Conservation (phyloP, 2,888 invertebrate species). For the Rhingia campestris region DNA sequence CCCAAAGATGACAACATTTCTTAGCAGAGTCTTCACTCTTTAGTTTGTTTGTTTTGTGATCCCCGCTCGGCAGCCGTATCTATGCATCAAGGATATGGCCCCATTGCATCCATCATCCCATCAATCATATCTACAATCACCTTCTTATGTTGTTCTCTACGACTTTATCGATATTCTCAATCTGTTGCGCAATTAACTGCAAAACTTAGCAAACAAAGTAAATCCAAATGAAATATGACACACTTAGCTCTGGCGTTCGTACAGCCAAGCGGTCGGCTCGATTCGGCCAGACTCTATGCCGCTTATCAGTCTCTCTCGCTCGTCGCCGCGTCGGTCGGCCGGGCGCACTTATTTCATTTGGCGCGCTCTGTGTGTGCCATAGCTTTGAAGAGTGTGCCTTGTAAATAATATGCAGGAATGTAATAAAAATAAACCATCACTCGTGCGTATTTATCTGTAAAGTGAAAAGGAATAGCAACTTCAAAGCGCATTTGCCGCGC, state of each 20-base stretch:
- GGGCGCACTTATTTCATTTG: neutral
- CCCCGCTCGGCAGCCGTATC: neutral
- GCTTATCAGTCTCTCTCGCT: constrained; percentile 35
- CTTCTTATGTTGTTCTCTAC: constrained; percentile 36
- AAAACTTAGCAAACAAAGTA: constrained; percentile 44
- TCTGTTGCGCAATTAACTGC: constrained; percentile 62
- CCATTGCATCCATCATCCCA: constrained; percentile 42
- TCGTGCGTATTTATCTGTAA: constrained; percentile 3
- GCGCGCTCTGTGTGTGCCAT: neutral
- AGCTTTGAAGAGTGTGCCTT: constrained; percentile 24
- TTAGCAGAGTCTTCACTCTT: neutral
- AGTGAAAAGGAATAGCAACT: constrained; percentile 19
- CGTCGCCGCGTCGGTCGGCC: neutral
- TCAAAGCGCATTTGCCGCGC: constrained; percentile 30
- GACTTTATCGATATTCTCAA: constrained; percentile 58
- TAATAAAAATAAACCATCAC: constrained; percentile 25
- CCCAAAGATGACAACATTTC: neutral
- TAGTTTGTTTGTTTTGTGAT: neutral
- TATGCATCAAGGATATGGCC: constrained; percentile 57
- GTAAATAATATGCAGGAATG: constrained; percentile 52
- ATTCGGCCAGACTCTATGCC: constrained; percentile 51
- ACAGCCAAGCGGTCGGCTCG: constrained; percentile 11
- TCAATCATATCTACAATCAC: constrained; percentile 63
- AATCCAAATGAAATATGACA: constrained; percentile 62
- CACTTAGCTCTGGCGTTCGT: constrained; percentile 15